A percentile compares a stretch with the other conserved stretches of the same genome.
These are phyloP conservation scores for Tetraneura akinire DNA, from an alignment of 1,140 invertebrate genomes.

Conservation along the genomic window DNA sequence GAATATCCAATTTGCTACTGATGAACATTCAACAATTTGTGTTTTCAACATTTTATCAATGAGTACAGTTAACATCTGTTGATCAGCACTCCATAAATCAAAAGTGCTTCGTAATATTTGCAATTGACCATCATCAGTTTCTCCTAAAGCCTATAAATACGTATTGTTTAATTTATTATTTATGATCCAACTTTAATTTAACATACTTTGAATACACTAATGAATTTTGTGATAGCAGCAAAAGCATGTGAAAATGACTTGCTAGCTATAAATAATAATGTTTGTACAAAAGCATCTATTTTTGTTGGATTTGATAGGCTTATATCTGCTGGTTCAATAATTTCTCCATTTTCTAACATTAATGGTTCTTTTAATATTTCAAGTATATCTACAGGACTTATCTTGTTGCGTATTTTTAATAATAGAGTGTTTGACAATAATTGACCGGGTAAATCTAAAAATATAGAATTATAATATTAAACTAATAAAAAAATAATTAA, in stretches of 20 bases:
- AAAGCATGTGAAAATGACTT: constrained; percentile 99
- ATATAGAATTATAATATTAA: neutral
- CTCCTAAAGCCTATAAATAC: constrained; percentile 74
- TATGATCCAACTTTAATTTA: neutral
- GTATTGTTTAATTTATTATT: neutral
- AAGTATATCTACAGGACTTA: constrained; percentile 87
- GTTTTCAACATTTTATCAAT: constrained; percentile 97
- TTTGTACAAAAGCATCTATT: constrained; percentile 96
- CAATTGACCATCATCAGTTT: constrained; percentile 94
- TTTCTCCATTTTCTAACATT: constrained; percentile 70
- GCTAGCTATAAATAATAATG: constrained; percentile 86
- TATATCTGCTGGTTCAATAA: constrained; percentile 44
- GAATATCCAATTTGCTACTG: constrained; percentile 98
- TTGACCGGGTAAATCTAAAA: constrained; percentile 66
- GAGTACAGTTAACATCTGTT: constrained; percentile 95
- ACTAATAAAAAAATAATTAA: neutral
- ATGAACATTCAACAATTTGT: constrained; percentile 93
- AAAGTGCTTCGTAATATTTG: constrained; percentile 90
- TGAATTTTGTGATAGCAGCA: constrained; percentile 95
- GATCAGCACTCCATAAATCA: constrained; percentile 91
- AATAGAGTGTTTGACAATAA: constrained; percentile 66
- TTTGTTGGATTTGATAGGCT: constrained; percentile 81
- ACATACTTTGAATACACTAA: constrained; percentile 84
- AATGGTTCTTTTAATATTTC: constrained; percentile 79
- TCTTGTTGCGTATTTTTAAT: constrained; percentile 82